Base-by-base conservation (phyloP, 92 coral and sea anemone species). In the Nematostella vectensis region DNA sequence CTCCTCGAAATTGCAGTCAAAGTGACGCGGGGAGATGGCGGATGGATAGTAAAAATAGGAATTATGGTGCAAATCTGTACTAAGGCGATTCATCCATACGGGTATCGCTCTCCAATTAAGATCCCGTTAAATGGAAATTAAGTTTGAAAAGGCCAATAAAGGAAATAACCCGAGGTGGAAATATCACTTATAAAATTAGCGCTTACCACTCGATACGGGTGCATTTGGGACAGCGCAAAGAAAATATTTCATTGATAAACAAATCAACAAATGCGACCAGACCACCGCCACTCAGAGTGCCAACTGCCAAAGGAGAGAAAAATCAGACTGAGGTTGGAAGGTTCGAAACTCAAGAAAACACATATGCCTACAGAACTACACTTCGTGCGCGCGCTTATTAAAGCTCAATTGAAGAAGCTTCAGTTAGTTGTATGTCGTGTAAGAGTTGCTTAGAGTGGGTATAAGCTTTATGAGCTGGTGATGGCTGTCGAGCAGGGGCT, bases 51-150 rank as follows among this genome's bases (percentile, higher is more conserved):
- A 48, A 3, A 11, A 18, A 44, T 2, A 26, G 2, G 38, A 28
- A 66, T 27, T 26, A 11, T 54, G 28, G 45, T 63, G 55, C 55
- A 17, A 55, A 66, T 40, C 72, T 39, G 27, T 47, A 28, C 47
- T 29, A 2, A 56, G 22, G 30, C 18, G 26, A 4, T 36, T 25
- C 48, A 10, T 57, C 20, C 26, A 12, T 27, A n/a, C n/a, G n/a
- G 63, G 69, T 55, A 71, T 62, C 70, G 53, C 60, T 29, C 44
- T 39, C 63, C 48, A 48, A 62, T 71, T 71, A 71, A 62, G 42
- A 47, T 62, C 77, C 62, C 77, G 70, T 71, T 71, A 71, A 38
- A 62, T 57, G 21, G 28, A 55, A 71, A 71, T 71, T 71, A 71
- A 57, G 50, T 54, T 55, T 71, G 67, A 62, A 71, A 71, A 29